phyloP scores from a whole-genome alignment of 2,888 invertebrate species.

The Macrophya alboannulata region DNA sequence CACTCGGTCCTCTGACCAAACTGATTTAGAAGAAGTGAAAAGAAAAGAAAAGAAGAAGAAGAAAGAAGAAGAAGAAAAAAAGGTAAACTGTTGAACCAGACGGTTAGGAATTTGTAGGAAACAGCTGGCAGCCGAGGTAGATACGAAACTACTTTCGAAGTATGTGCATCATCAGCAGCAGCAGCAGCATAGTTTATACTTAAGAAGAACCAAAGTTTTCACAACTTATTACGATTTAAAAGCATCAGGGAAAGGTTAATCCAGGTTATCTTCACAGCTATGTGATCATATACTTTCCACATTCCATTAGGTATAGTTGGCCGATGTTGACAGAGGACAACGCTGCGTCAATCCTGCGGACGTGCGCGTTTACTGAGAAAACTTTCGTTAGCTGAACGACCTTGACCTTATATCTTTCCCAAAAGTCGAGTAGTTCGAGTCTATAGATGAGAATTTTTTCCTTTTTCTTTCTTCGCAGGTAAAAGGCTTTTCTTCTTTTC shows the following conservation, averaged over 20 bases:
- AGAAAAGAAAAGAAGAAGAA: background rate
- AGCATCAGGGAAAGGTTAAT: background rate
- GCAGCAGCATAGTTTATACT: slow-evolving; percentile 2
- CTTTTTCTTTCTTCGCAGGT: background rate
- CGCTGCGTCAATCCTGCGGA: slow-evolving; percentile 4
- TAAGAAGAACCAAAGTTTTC: background rate
- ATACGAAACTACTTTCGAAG: slow-evolving; percentile 7
- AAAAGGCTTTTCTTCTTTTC: background rate
- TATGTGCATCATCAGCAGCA: background rate
- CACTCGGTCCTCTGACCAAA: slow-evolving; percentile 6
- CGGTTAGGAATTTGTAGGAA: slow-evolving; percentile 41
- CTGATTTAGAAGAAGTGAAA: background rate
- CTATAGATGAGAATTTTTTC: background rate
- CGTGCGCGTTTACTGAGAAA: background rate
- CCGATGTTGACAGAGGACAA: slow-evolving; percentile 41
- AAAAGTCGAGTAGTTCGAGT: slow-evolving; percentile 18
- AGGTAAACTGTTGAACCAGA: slow-evolving; percentile 19
- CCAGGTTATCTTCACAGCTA: slow-evolving; percentile 9
- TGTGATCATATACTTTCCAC: background rate
- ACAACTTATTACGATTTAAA: slow-evolving; percentile 24
- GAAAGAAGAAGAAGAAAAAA: background rate
- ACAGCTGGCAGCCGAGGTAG: slow-evolving; percentile 36
- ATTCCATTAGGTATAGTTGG: slow-evolving; percentile 3
- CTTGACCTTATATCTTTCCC: slow-evolving; percentile 15
- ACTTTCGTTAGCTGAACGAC: background rate